phyloP scores from a whole-genome alignment of 2,797 vertebrate species.

The Lagocephalus sceleratus region DNA sequence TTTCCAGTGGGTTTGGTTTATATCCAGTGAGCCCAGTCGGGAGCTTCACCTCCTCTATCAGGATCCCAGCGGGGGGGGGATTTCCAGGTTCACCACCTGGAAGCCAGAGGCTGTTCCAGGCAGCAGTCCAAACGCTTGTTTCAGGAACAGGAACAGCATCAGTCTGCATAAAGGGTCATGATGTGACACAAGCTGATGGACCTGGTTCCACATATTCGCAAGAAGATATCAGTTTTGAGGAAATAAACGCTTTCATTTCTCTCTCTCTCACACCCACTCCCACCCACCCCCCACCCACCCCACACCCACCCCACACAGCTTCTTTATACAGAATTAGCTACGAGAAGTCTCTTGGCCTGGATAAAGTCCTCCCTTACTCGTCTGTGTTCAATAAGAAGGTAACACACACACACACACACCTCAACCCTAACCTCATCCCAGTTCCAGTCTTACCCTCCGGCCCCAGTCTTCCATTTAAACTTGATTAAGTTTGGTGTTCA shows the following conservation, averaged over 20 bases:
- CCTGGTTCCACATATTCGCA: neutral
- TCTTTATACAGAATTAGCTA: slow-evolving; percentile 86
- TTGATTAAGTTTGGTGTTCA: too few relatives aligned
- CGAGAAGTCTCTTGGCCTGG: slow-evolving; percentile 77
- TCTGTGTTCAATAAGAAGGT: slow-evolving; percentile 81
- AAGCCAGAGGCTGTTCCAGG: too few relatives aligned
- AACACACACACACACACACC: slow-evolving; percentile 13
- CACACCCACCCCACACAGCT: slow-evolving; percentile 71
- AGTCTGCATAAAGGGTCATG: neutral
- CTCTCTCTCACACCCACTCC: slow-evolving; percentile 2
- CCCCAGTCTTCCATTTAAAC: too few relatives aligned
- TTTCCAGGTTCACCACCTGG: too few relatives aligned
- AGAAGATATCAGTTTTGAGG: neutral
- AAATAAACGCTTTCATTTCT: slow-evolving; percentile 1
- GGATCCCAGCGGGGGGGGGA: too few relatives aligned
- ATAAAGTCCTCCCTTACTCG: slow-evolving; percentile 87
- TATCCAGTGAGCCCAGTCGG: too few relatives aligned
- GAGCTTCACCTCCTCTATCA: too few relatives aligned
- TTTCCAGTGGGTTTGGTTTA: too few relatives aligned
- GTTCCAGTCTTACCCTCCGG: too few relatives aligned
- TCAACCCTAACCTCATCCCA: too few relatives aligned
- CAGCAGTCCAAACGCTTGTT: too few relatives aligned
- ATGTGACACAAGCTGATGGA: neutral
- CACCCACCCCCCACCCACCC: slow-evolving; percentile 8
- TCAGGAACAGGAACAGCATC: too few relatives aligned